Percentiles rank a stretch among this genome's conserved stretches.
These are phyloP conservation scores for Cirrhinus molitorella DNA, from an alignment of 2,797 vertebrate genomes.

Conservation along the genomic window DNA sequence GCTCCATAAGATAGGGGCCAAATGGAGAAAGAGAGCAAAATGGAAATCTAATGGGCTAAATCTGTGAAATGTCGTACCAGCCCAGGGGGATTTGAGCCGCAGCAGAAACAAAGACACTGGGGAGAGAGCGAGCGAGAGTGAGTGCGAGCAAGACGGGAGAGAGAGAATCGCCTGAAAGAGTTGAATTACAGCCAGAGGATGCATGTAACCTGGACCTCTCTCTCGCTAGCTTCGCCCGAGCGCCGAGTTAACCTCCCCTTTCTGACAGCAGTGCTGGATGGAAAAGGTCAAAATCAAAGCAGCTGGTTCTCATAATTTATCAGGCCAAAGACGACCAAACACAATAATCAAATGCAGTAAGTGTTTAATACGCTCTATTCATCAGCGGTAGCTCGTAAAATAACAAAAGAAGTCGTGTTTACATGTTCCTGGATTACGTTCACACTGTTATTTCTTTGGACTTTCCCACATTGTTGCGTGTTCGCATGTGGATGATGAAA, in stretches of 20 bases:
- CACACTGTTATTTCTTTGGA: constrained; percentile 27
- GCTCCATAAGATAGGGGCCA: constrained; percentile 49
- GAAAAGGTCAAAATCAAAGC: constrained; percentile 54
- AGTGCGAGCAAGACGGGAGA: constrained; percentile 28
- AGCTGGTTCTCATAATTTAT: constrained; percentile 49
- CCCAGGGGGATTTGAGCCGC: constrained; percentile 62
- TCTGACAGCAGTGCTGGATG: constrained; percentile 48
- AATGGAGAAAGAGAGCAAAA: constrained; percentile 59
- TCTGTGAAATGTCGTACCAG: constrained; percentile 66
- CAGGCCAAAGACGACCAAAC: constrained; percentile 4
- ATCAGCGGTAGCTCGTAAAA: constrained; percentile 23
- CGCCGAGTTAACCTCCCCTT: constrained; percentile 56
- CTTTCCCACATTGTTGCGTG: constrained; percentile 26
- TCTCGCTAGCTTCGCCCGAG: constrained; percentile 59
- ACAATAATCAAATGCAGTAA: constrained; percentile 41
- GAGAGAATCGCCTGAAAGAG: constrained; percentile 48
- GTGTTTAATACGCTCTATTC: constrained; percentile 35
- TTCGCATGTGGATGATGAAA: constrained; percentile 32
- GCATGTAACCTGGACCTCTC: constrained; percentile 61
- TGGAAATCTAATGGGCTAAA: constrained; percentile 71
- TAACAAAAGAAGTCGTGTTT: constrained; percentile 47
- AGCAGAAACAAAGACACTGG: constrained; percentile 45
- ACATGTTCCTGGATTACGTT: constrained; percentile 37
- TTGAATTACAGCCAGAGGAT: constrained; percentile 63
- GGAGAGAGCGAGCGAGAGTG: constrained; percentile 34